Evolutionary conservation across 2,113 vertebrate genomes (phyloP).

Genomic region (Chauna torquata): DNA sequence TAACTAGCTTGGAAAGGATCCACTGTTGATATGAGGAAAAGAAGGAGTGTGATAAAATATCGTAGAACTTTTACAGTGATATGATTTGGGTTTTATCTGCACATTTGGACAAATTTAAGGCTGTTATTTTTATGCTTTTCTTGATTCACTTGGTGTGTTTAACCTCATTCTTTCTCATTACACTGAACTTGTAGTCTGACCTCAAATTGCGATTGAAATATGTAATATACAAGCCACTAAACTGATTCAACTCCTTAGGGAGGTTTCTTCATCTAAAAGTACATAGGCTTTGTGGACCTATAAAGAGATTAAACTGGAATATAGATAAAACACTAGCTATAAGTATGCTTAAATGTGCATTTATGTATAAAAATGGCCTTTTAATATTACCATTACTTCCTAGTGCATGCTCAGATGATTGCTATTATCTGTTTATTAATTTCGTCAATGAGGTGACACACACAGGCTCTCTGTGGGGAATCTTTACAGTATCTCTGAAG

Average conservation of each 20-base stretch:
- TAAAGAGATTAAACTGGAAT: not conserved
- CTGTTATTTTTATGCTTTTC: not conserved
- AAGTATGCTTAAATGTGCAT: not conserved
- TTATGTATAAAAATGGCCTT: not conserved
- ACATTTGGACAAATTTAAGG: not conserved
- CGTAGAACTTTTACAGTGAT: not conserved
- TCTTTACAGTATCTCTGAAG: conserved; percentile 6
- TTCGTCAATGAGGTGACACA: not conserved
- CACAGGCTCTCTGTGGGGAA: not conserved
- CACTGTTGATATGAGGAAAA: not conserved
- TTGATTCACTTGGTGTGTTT: not conserved
- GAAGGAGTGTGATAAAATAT: not conserved
- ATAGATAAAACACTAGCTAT: not conserved
- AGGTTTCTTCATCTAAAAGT: not conserved
- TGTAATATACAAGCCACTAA: not conserved
- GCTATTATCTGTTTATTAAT: not conserved
- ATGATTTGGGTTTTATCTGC: not conserved
- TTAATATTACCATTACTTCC: not conserved
- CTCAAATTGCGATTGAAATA: not conserved
- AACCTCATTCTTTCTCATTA: not conserved
- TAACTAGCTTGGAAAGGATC: not conserved
- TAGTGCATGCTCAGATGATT: not conserved
- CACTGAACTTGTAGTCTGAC: not conserved
- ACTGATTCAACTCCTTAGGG: not conserved
- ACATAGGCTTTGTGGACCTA: not conserved